These are phyloP conservation scores for Myotis brandtii DNA, from an alignment of 2,113 vertebrate species.

Conservation along the genomic window DNA sequence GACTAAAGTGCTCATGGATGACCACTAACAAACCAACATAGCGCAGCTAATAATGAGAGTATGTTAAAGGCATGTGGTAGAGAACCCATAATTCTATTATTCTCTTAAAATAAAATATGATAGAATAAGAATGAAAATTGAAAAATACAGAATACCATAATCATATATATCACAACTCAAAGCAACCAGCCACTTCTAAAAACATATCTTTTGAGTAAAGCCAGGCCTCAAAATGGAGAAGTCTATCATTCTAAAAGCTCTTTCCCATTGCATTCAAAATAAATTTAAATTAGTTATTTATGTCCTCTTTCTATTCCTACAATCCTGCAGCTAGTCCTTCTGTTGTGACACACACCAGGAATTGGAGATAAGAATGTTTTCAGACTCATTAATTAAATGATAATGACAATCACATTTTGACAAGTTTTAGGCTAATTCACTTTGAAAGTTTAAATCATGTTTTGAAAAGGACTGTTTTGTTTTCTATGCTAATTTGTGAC, in stretches of 20 bases:
- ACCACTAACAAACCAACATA: not conserved
- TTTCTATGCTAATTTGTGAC: constrained; percentile 55
- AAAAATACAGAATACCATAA: constrained; percentile 61
- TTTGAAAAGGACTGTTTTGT: constrained; percentile 65
- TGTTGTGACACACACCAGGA: not conserved
- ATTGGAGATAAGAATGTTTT: constrained; percentile 31
- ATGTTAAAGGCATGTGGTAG: not conserved
- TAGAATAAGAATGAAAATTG: constrained; percentile 35
- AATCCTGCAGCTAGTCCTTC: not conserved
- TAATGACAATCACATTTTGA: not conserved
- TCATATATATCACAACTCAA: constrained; percentile 58
- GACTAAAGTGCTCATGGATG: not conserved
- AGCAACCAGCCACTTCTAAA: constrained; percentile 54
- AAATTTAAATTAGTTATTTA: constrained; percentile 7
- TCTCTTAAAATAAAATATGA: constrained; percentile 48
- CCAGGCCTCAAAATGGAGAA: constrained; percentile 19
- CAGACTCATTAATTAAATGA: constrained; percentile 36
- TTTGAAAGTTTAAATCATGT: constrained; percentile 52
- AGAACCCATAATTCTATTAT: not conserved
- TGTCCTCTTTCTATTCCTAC: not conserved
- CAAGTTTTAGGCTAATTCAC: constrained; percentile 38
- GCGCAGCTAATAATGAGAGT: not conserved
- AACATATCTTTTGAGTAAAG: constrained; percentile 44
- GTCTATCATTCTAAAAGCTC: constrained; percentile 25
- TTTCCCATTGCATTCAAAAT: not conserved